Percentiles rank a stretch among this genome's conserved stretches.
phyloP scores from a whole-genome alignment of 1,140 invertebrate genomes.

The Bicyclus anynana region DNA sequence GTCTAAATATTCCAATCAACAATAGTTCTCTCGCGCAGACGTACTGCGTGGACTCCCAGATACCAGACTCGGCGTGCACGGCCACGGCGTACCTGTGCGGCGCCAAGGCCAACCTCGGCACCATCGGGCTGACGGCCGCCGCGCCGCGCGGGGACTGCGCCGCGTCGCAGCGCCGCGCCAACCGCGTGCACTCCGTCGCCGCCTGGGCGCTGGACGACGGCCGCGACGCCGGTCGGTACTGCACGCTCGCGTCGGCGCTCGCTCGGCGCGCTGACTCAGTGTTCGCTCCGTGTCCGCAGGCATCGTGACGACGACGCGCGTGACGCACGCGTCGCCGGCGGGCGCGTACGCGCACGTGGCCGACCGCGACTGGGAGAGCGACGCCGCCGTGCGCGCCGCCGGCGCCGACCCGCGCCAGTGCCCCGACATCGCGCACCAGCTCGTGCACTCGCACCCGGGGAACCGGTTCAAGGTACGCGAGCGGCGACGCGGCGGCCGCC shows the following conservation, averaged over 20 bases:
- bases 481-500: no score
- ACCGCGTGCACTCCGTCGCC: constrained; percentile 82
- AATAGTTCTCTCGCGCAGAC: background rate
- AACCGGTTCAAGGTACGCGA: constrained; percentile 69
- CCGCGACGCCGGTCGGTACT: constrained; percentile 71
- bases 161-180: constrained; percentile 66
- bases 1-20: no score
- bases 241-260: no score
- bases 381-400: constrained; percentile 76
- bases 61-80: constrained; percentile 88
- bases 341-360: constrained; percentile 85
- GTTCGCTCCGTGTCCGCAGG: constrained; percentile 59
- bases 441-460: constrained; percentile 83
- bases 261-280: background rate
- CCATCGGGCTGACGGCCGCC: constrained; percentile 83
- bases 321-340: constrained; percentile 89
- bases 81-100: constrained; percentile 89
- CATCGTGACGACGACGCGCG: constrained; percentile 86
- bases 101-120: constrained; percentile 88
- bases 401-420: constrained; percentile 65
- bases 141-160: constrained; percentile 79
- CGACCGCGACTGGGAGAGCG: constrained; percentile 87
- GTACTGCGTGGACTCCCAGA: constrained; percentile 82
- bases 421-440: constrained; percentile 86
- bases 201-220: constrained; percentile 84